Base-by-base conservation (phyloP, 2,113 vertebrate species). In the Lophura nycthemera region DNA sequence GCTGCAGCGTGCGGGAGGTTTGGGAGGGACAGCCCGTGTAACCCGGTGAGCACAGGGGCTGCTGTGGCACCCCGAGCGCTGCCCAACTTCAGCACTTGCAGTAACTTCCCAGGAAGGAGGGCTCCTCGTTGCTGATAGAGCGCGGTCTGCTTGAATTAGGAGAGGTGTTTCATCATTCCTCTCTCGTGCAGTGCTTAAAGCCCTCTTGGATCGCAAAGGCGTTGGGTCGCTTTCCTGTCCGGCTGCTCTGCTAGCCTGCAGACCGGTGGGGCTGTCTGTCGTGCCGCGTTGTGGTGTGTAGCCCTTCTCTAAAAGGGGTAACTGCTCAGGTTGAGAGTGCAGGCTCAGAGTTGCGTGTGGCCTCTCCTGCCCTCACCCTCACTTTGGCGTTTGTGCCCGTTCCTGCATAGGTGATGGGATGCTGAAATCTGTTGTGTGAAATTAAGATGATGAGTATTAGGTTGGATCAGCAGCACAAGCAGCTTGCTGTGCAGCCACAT, bases 401-500 rank as follows among this genome's bases (percentile, higher is more conserved):
- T 54, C 7, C 0, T 2, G 21, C 71, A 38, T 38, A 25, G 21
- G 36, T 47, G 90, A 9, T 14, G 59, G 72, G 67, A 59, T 54
- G 40, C n/a, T 32, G 2, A 50, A 45, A 7, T 30, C 8, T 17
- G 2, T 3, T 0, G 24, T n/a, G 27, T 24, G 21, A 4, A 38
- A 4, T 57, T 7, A 3, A 24, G 45, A 19, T 22, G 48, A 11
- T 30, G 74, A 16, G 18, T 19, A 57, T 22, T 34, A 60, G 43
- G 34, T 11, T 34, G n/a, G 64, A 43, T 30, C 36, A 20, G 54
- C 64, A 73, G n/a, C 30, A 2, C 1, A 2, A 64, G 48, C 42
- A 0, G 0, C 10, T 77, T 1, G 0, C 21, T 17, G 2, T 2
- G 0, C 10, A 2, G 11, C 32, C 36, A 5, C 5, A 16, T 16